A percentile compares a stretch with the other conserved stretches of the same genome.
These are phyloP conservation scores for Fringilla coelebs DNA, from an alignment of 2,797 vertebrate species.

Conservation along the genomic window DNA sequence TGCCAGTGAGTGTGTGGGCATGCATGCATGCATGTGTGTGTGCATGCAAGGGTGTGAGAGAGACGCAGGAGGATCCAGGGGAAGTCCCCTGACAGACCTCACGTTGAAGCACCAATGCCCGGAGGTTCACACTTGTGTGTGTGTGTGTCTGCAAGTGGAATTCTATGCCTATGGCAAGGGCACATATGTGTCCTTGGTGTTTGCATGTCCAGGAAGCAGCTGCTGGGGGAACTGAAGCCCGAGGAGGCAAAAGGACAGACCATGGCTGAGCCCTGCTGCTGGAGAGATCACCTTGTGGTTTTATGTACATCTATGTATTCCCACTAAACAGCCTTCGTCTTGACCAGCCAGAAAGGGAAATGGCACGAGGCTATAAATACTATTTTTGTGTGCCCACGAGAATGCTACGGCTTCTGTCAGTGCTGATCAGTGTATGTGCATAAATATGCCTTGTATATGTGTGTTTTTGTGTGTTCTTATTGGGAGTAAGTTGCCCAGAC, in stretches of 20 bases:
- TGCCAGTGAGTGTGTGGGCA: too few relatives aligned
- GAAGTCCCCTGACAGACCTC: background rate
- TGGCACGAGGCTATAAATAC: accelerated
- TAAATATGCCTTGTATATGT: accelerated
- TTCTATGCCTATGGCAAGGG: background rate
- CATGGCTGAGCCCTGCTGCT: background rate
- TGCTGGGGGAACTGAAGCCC: background rate
- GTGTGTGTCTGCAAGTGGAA: background rate
- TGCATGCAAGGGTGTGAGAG: background rate
- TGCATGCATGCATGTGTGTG: too few relatives aligned
- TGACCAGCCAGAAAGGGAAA: background rate
- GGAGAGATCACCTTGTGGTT: background rate
- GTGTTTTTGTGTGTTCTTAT: background rate
- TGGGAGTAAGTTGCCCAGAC: background rate
- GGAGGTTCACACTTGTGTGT: accelerated
- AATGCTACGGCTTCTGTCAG: background rate
- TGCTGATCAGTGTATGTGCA: background rate
- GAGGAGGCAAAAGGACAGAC: background rate
- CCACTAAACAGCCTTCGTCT: background rate
- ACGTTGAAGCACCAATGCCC: background rate
- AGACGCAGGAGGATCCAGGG: background rate
- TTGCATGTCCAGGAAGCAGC: background rate
- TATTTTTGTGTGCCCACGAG: background rate
- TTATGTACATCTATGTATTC: background rate
- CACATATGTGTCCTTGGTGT: background rate